Conservation (phyloP, 2,888 invertebrate genomes). For the Acronicta aceris region DNA sequence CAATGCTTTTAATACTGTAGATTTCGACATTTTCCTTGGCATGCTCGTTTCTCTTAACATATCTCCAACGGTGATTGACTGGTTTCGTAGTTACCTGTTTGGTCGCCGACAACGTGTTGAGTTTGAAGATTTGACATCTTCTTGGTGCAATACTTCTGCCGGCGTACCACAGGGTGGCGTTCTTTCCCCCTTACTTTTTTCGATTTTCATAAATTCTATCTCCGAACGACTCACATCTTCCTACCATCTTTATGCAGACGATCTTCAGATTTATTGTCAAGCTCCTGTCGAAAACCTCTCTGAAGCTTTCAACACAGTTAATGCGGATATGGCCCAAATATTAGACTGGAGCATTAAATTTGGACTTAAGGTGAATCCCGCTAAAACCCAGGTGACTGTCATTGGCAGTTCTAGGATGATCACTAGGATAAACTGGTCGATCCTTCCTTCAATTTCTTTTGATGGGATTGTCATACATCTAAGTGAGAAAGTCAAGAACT, state of each 20-base stretch:
- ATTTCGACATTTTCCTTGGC: background rate
- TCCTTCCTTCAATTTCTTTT: no score
- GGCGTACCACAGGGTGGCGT: background rate
- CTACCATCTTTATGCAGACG: slow-evolving; percentile 7
- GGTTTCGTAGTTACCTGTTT: background rate
- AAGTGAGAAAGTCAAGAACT: no score
- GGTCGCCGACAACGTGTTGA: no score
- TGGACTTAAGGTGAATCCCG: no score
- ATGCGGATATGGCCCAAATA: no score
- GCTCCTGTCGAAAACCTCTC: background rate
- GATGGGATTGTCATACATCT: no score
- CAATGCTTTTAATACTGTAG: background rate
- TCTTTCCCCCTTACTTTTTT: background rate
- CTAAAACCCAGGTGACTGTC: slow-evolving; percentile 2
- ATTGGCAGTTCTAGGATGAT: slow-evolving; percentile 24
- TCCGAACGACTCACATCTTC: background rate
- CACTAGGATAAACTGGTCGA: no score
- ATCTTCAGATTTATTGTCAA: background rate
- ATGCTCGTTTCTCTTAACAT: background rate
- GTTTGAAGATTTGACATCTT: background rate
- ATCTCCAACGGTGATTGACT: background rate
- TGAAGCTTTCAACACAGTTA: background rate
- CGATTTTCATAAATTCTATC: background rate
- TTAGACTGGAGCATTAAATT: no score
- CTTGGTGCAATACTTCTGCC: background rate